These are phyloP conservation scores for Zhengitettix transpicula DNA, from an alignment of 2,888 invertebrate genomes.

Conservation along the genomic window DNA sequence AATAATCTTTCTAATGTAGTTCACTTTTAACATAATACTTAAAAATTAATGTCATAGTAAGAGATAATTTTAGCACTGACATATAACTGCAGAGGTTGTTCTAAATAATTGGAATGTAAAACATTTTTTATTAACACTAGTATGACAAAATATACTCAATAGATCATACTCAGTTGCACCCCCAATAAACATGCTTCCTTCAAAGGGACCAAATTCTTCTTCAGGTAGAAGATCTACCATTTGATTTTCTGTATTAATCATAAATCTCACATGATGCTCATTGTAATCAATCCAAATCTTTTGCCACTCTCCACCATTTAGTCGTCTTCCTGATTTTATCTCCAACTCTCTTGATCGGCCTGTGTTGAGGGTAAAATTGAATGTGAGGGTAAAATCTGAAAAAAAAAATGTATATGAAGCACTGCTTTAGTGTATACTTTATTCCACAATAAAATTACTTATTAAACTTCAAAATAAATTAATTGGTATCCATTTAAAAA, in stretches of 20 bases:
- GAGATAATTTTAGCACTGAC: no score
- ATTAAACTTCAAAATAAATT: no score
- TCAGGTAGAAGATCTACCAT: conserved; percentile 72
- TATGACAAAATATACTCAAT: background rate
- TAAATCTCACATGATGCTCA: conserved; percentile 80
- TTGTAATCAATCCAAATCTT: conserved; percentile 92
- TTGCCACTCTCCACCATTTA: conserved; percentile 92
- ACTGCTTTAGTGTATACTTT: no score
- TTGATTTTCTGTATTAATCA: conserved; percentile 78
- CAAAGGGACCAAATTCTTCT: conserved; percentile 82
- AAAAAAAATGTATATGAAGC: background rate
- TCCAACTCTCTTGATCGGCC: conserved; percentile 66
- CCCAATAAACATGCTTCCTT: conserved; percentile 86
- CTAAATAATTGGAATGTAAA: no score
- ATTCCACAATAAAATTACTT: no score
- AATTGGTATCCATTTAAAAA: no score
- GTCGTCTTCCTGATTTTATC: conserved; percentile 61
- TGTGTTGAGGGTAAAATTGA: conserved; percentile 77
- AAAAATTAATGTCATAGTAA: no score
- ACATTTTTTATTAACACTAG: no score
- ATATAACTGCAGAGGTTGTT: no score
- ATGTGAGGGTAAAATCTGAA: conserved; percentile 66
- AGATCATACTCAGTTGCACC: conserved; percentile 73
- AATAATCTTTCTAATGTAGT: no score
- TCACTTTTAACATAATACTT: no score